phyloP scores from a whole-genome alignment of 92 coral and sea anemone genomes.

The Muricea muricata region DNA sequence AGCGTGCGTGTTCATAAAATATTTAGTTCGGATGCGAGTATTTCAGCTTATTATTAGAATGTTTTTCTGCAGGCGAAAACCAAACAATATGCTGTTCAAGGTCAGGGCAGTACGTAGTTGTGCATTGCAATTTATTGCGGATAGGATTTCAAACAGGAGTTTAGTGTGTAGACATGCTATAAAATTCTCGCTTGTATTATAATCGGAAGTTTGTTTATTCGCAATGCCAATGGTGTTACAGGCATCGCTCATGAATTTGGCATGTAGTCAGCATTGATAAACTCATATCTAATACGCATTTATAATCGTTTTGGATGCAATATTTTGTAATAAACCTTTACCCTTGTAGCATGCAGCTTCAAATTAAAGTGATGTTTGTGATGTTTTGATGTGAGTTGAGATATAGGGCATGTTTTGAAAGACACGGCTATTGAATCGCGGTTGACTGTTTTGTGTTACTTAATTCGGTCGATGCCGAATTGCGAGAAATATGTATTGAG shows the following conservation, averaged over 20 bases:
- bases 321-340: background rate
- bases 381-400: no score
- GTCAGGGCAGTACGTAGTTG: background rate
- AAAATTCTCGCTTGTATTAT: background rate
- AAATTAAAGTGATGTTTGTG: no score
- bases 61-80: background rate
- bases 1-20: conserved; percentile 26
- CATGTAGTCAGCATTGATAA: background rate
- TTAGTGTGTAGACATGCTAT: background rate
- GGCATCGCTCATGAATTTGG: conserved; percentile 16
- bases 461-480: no score
- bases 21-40: background rate
- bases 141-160: background rate
- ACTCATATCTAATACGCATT: conserved; percentile 19
- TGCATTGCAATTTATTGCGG: background rate
- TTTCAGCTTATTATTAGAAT: background rate
- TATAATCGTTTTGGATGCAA: background rate
- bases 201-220: background rate
- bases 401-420: no score
- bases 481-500: background rate
- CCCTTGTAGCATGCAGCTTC: no score
- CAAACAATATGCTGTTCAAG: conserved; percentile 4
- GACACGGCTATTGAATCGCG: no score
- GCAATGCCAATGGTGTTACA: conserved; percentile 23
- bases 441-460: background rate